A percentile compares a stretch with the other conserved stretches of the same genome.
Conservation (phyloP, 35 echinoderm and acorn worm genomes). For the Apostichopus parvimensis region DNA sequence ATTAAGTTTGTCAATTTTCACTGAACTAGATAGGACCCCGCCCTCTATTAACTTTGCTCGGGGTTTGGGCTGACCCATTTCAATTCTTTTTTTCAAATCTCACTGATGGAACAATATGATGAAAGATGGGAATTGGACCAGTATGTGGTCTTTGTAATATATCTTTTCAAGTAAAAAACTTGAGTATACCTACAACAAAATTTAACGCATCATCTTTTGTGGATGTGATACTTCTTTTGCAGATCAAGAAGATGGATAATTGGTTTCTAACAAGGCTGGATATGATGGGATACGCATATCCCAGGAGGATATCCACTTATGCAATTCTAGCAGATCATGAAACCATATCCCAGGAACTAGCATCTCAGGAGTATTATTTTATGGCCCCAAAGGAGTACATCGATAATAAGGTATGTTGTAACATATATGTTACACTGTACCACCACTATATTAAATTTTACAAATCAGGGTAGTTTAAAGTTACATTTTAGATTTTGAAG, state of each 20-base stretch:
- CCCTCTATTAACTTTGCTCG: no score
- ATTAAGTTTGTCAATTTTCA: no score
- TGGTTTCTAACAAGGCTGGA: slow-evolving; percentile 78
- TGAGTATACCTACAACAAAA: background rate
- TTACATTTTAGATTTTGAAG: background rate
- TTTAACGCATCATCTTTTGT: background rate
- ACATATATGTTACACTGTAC: no score
- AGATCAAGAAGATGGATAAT: slow-evolving; percentile 65
- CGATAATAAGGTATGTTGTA: slow-evolving; percentile 74
- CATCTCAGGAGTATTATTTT: slow-evolving; percentile 71
- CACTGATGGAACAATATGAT: no score
- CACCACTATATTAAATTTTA: no score
- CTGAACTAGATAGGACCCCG: no score
- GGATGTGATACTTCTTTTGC: background rate
- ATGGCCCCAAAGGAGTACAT: slow-evolving; percentile 74
- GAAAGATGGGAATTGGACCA: no score
- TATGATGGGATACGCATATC: slow-evolving; percentile 56
- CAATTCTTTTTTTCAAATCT: no score
- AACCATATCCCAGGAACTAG: slow-evolving; percentile 55
- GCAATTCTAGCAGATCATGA: slow-evolving; percentile 73
- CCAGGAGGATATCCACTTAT: slow-evolving; percentile 58
- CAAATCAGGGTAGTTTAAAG: no score
- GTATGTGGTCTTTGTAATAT: no score
- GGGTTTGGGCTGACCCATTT: no score
- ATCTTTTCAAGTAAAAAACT: no score